Evolutionary conservation across 2,888 invertebrate species (phyloP).

Genomic region (Baccha elongata): DNA sequence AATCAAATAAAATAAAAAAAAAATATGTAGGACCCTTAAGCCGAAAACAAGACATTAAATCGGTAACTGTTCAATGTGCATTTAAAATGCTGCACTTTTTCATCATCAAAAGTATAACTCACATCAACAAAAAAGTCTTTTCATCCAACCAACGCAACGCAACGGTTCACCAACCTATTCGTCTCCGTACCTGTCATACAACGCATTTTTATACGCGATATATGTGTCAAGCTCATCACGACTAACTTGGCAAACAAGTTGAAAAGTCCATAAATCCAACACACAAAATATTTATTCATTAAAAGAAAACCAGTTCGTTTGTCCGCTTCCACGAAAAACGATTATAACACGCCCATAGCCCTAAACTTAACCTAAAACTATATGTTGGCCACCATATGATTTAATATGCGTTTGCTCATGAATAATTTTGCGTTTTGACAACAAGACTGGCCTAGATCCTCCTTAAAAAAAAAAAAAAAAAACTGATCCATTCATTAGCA

Average conservation of each 20-base stretch:
- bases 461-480: conserved; percentile 24
- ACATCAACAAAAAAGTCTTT: conserved; percentile 2
- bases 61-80: not conserved
- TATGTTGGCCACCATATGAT: not conserved
- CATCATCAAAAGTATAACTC: not conserved
- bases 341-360: conserved; percentile 17
- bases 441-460: conserved; percentile 46
- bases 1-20: too few relatives aligned
- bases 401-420: conserved; percentile 7
- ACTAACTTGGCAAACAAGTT: conserved; percentile 48
- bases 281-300: conserved; percentile 30
- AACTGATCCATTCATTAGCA: conserved; percentile 65
- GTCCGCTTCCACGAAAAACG: conserved; percentile 34
- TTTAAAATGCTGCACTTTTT: not conserved
- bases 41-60: not conserved
- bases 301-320: conserved; percentile 47
- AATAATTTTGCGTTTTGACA: conserved; percentile 33
- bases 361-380: not conserved
- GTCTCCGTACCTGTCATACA: conserved; percentile 1
- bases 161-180: conserved; percentile 59
- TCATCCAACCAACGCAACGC: too few relatives aligned
- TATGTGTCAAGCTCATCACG: conserved; percentile 61
- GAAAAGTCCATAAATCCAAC: conserved; percentile 39
- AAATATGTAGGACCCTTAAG: not conserved
- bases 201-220: conserved; percentile 31